Percentiles rank a stretch among this genome's conserved stretches.
Evolutionary conservation across 2,113 vertebrate species (phyloP).

Genomic region (Vidua chalybeata): DNA sequence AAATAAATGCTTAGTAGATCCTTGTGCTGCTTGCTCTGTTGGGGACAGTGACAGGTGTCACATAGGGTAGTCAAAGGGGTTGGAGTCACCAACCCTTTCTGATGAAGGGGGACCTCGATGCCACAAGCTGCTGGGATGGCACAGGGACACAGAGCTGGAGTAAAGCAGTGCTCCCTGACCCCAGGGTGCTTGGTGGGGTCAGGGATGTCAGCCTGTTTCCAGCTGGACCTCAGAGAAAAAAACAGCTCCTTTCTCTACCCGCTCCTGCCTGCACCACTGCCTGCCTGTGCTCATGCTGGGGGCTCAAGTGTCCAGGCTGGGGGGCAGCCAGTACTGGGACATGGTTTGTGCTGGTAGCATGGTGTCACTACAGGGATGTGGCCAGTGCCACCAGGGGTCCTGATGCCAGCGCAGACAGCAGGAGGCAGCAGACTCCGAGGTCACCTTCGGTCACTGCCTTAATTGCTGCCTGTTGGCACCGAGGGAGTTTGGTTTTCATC

Average conservation of each 20-base stretch:
- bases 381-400: not conserved
- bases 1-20: not conserved
- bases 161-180: not conserved
- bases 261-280: not conserved
- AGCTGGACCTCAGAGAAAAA: not conserved
- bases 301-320: not conserved
- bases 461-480: not conserved
- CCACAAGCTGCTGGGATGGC: not conserved
- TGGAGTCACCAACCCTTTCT: not conserved
- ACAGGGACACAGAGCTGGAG: not conserved
- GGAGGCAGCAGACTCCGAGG: not conserved
- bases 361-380: not conserved
- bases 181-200: not conserved
- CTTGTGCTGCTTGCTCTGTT: not conserved
- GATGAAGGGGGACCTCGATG: not conserved
- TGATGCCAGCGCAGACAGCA: not conserved
- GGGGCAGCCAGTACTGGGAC: not conserved
- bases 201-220: not conserved
- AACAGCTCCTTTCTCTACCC: not conserved
- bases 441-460: not conserved
- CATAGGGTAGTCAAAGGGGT: not conserved
- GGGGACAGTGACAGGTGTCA: not conserved
- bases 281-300: fast-evolving
- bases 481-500: not conserved
- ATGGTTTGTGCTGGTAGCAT: not conserved